Percentiles rank a stretch among this genome's conserved stretches.
Conservation (phyloP, 2,888 invertebrate genomes). For the Oligia latruncula region DNA sequence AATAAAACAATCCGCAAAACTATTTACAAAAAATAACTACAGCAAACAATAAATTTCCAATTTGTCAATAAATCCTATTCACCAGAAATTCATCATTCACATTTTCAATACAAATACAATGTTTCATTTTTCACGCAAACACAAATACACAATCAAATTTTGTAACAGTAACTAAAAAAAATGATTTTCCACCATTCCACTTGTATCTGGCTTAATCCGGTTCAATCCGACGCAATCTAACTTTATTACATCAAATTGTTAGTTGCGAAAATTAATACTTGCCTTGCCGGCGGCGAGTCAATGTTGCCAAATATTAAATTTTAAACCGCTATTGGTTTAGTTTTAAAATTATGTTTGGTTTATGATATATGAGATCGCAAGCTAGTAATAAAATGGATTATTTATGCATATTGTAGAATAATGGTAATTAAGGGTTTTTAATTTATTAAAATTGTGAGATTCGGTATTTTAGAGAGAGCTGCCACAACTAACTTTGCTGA, state of each 20-base stretch:
- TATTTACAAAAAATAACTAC: slow-evolving; percentile 3
- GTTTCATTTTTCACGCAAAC: slow-evolving; percentile 27
- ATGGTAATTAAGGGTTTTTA: not conserved
- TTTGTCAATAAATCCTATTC: slow-evolving; percentile 26
- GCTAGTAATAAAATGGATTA: not conserved
- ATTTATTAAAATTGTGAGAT: not conserved
- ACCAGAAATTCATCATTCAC: slow-evolving; percentile 16
- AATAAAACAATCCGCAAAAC: slow-evolving; percentile 3
- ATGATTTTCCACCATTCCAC: not conserved
- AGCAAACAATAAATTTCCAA: not conserved
- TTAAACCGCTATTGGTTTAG: slow-evolving; percentile 15
- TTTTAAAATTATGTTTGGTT: not conserved
- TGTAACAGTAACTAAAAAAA: slow-evolving; percentile 12
- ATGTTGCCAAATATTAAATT: slow-evolving; percentile 32
- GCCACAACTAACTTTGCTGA: not conserved
- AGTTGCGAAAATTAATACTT: slow-evolving; percentile 50
- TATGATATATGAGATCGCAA: not conserved
- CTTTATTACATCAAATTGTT: slow-evolving; percentile 51
- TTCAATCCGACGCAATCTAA: slow-evolving; percentile 34
- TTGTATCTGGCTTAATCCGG: slow-evolving; percentile 23
- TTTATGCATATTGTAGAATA: not conserved
- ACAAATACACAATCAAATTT: slow-evolving; percentile 10
- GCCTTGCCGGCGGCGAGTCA: not conserved
- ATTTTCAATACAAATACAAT: slow-evolving; percentile 32
- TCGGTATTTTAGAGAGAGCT: not conserved